Percentiles rank a stretch among this genome's conserved stretches.
phyloP scores from a whole-genome alignment of 2,888 invertebrate genomes.

The Globia sparganii region DNA sequence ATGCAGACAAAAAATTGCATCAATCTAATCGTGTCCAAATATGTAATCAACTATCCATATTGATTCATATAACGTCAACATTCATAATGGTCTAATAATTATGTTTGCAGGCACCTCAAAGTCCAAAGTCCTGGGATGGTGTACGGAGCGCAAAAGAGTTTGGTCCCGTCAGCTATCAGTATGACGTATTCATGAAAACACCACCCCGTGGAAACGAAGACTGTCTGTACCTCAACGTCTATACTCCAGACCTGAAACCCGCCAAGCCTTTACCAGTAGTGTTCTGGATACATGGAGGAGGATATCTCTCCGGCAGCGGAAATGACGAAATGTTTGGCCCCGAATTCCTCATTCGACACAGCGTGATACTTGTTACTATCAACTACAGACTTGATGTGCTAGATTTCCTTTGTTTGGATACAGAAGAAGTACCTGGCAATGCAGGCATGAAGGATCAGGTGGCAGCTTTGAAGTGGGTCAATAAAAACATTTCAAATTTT shows the following conservation, averaged over 20 bases:
- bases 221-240: conserved; percentile 80
- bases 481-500: conserved; percentile 71
- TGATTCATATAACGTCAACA: neutral
- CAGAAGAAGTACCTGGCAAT: conserved; percentile 77
- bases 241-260: conserved; percentile 73
- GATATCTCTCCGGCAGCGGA: conserved; percentile 73
- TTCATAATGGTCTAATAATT: neutral
- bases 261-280: conserved; percentile 74
- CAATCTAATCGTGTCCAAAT: too few relatives aligned
- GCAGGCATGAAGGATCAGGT: conserved; percentile 81
- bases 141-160: conserved; percentile 74
- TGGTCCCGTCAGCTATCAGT: conserved; percentile 74
- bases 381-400: conserved; percentile 79
- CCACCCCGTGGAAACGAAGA: conserved; percentile 73
- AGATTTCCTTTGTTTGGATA: conserved; percentile 78
- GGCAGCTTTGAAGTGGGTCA: conserved; percentile 75
- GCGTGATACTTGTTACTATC: conserved; percentile 76
- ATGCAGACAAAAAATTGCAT: too few relatives aligned
- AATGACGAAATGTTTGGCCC: conserved; percentile 75
- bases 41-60: neutral
- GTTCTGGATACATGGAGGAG: conserved; percentile 80
- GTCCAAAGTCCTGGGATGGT: conserved; percentile 75
- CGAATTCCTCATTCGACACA: conserved; percentile 75
- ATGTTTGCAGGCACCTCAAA: conserved; percentile 68
- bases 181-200: conserved; percentile 39